These are phyloP conservation scores for Bambusicola thoracicus DNA, from an alignment of 2,113 vertebrate species.

Conservation along the genomic window DNA sequence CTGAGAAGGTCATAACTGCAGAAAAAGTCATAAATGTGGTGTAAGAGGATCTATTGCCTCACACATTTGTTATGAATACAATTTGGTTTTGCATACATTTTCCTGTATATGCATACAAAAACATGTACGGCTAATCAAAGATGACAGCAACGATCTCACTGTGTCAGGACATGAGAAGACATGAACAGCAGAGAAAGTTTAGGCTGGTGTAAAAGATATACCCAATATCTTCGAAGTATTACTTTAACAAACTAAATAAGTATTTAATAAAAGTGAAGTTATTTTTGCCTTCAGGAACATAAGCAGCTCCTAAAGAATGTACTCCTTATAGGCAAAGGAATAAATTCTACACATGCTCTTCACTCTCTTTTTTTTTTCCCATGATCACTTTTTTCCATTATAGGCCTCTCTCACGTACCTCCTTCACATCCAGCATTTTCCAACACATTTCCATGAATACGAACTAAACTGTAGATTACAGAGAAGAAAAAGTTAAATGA, in stretches of 20 bases:
- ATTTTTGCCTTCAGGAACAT: not conserved
- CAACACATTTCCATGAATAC: not conserved
- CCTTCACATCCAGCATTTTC: not conserved
- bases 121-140: not conserved
- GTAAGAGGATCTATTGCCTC: not conserved
- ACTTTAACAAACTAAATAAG: not conserved
- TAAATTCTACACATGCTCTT: not conserved
- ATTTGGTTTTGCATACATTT: not conserved
- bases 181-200: not conserved
- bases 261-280: not conserved
- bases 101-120: not conserved
- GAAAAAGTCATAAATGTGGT: not conserved
- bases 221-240: not conserved
- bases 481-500: not conserved
- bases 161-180: not conserved
- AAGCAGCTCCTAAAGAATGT: not conserved
- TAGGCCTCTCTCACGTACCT: not conserved
- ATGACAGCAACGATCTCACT: not conserved
- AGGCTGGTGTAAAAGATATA: not conserved
- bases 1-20: not conserved
- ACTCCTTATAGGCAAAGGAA: not conserved
- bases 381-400: not conserved
- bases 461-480: not conserved
- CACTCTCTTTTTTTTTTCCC: not conserved
- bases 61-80: not conserved